Base-by-base conservation (phyloP, 2,888 invertebrate species). In the Idaea straminata region DNA sequence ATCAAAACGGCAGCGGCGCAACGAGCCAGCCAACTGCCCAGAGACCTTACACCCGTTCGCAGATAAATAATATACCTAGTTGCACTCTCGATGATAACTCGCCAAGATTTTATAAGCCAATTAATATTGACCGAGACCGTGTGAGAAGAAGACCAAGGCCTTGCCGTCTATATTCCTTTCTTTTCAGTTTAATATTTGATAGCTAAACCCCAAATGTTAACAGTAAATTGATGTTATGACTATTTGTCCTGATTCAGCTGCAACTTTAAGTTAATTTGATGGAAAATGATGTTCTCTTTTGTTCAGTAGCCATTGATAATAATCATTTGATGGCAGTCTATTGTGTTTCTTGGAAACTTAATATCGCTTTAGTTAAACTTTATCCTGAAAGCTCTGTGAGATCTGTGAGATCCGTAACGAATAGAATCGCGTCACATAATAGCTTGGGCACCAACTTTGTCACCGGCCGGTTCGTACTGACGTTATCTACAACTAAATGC, bases 1-100 rank as follows among this genome's bases (percentile, higher is more conserved):
- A 86, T 86, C 86, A 86, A 82, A 81, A 73, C 76, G 72, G 76
- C 77, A 72, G 71, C 70, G 70, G 68, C 70, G 59, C 67, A 75
- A 74, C 77, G 69, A 72, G 72, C 75, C 75, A 72, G 72, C 75
- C 75, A 73, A 77, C 74, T 74, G 74, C 66, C 66, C 72, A 70
- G 69, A 73, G 77, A 82, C 76, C 79, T 77, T 76, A 73, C 81
- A 79, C 74, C 79, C 78, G 81, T 80, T 77, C 72, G 76, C 71
- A 67, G 77, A 77, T 81, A 77, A 81, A 80, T 79, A 79, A 80
- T 74, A 75, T 72, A 62, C 71, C 59, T 69, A 69, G 59, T 59
- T 58, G 58, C 69, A 63, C 65, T 65, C 69, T 69, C 67, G 65
- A 59, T 65, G 69, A 62, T 62, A 59, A 58, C 58, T 58, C 58